Conservation (phyloP, 2,113 vertebrate genomes). For the Equus przewalskii region DNA sequence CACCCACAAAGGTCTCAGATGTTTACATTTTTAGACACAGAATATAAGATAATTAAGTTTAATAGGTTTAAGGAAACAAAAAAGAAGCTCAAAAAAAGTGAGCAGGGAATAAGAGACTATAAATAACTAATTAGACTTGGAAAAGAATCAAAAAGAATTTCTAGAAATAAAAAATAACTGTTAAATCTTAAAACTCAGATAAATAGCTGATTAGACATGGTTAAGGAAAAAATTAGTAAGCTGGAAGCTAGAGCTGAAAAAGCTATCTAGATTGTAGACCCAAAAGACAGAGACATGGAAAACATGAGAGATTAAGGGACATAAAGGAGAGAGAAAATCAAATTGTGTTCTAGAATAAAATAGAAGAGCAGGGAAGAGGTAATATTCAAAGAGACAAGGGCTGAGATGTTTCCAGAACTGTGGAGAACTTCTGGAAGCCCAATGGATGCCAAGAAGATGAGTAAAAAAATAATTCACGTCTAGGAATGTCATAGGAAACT, state of each 20-base stretch:
- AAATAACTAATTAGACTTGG: not conserved
- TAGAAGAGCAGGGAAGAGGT: not conserved
- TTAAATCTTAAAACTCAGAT: constrained; percentile 40
- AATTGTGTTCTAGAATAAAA: constrained; percentile 14
- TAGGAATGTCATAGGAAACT: not conserved
- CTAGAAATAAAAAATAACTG: constrained; percentile 39
- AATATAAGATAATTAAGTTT: not conserved
- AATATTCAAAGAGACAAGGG: not conserved
- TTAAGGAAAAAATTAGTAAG: constrained; percentile 4
- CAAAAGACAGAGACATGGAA: not conserved
- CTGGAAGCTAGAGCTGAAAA: not conserved
- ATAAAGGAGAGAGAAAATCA: not conserved
- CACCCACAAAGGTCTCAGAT: not conserved
- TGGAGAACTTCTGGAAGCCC: not conserved
- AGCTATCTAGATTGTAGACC: not conserved
- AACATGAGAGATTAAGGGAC: not conserved
- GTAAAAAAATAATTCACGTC: not conserved
- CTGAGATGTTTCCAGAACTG: not conserved
- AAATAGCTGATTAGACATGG: not conserved
- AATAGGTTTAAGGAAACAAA: constrained; percentile 24
- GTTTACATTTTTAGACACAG: not conserved
- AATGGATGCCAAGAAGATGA: not conserved
- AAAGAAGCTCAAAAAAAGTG: constrained; percentile 39
- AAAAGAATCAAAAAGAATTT: constrained; percentile 37
- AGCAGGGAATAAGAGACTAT: not conserved